Conservation (phyloP, 2,113 vertebrate genomes). For the Myrmophylax atrothorax region DNA sequence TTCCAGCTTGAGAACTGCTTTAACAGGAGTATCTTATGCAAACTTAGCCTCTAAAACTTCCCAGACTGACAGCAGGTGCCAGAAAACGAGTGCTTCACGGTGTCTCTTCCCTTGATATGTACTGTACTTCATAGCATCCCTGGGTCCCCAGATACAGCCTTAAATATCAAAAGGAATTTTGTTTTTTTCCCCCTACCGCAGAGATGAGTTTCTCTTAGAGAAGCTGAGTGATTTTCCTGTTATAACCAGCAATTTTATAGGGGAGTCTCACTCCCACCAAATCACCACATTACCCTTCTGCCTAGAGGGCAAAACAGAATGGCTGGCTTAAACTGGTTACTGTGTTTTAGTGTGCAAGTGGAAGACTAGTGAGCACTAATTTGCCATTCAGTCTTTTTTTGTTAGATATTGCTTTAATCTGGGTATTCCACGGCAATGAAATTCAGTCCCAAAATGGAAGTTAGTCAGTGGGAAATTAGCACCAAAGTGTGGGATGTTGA, state of each 20-base stretch:
- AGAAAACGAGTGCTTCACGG: not conserved
- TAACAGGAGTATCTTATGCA: not conserved
- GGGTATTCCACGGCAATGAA: not conserved
- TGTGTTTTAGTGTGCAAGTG: not conserved
- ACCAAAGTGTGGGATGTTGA: accelerated
- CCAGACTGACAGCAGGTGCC: not conserved
- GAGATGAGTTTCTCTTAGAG: not conserved
- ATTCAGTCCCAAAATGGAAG: not conserved
- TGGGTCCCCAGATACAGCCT: not conserved
- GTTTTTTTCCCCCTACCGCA: not conserved
- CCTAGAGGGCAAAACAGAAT: not conserved
- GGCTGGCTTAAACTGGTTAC: not conserved
- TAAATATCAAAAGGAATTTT: not conserved
- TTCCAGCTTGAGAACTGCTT: not conserved
- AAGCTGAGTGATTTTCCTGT: not conserved
- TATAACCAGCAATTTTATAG: not conserved
- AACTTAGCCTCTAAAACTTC: not conserved
- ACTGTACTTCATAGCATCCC: not conserved
- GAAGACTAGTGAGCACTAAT: not conserved
- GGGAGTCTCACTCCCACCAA: not conserved
- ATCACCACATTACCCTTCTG: not conserved
- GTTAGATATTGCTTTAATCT: not conserved
- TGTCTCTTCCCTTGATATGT: not conserved
- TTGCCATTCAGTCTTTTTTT: not conserved
- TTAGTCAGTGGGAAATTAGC: not conserved